Evolutionary conservation across 2,797 vertebrate genomes (phyloP), one percentile per base, ranked within the genome.

Genomic region (Chelon labrosus): DNA sequence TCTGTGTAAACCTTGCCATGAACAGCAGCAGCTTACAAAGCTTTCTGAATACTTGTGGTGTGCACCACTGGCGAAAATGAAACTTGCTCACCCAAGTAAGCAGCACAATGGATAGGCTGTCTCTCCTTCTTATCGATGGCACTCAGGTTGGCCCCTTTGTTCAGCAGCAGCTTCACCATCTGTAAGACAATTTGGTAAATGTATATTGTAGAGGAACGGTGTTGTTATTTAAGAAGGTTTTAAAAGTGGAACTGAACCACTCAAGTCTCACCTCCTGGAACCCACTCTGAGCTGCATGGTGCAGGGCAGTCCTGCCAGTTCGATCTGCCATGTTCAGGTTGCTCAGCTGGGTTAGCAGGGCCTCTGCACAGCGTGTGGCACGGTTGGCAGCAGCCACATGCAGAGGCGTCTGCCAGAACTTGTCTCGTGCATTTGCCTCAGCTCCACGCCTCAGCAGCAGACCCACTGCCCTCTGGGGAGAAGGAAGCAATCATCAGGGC

Each of bases 101-200:
- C 96, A 19, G 98, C 96, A 96, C 97, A 97, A 92, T 99, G 97
- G 85, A 98, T 94, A 58, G 98, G 95, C 86, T 98, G 97, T 64
- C 98, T 93, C 65, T 98, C 97, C 91, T 97, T 99, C 91, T 97
- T 97, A 92, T 99, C 98, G 17, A 96, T 97, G 80, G 96, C 96
- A 80, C 95, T 96, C 90, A 98, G 93, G 89, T 96, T 96, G 90
- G 97, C 97, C 74, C 98, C 97, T 91, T 97, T 98, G 92, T 96
- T 98, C 89, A 99, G 90, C 75, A 99, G 95, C 92, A 99, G 87
- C 85, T 96, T 97, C 85, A 98, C 96, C 91, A 97, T 99, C 98
- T 99, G 57, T 1, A 44, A 71, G 3, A 65, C 3, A 58, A 50
- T 57, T 6, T 2, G 38, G 39, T 20, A 50, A 50, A 50, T 12